Evolutionary conservation across 92 coral and sea anemone species (phyloP).

Genomic region (Phenganax marumi): DNA sequence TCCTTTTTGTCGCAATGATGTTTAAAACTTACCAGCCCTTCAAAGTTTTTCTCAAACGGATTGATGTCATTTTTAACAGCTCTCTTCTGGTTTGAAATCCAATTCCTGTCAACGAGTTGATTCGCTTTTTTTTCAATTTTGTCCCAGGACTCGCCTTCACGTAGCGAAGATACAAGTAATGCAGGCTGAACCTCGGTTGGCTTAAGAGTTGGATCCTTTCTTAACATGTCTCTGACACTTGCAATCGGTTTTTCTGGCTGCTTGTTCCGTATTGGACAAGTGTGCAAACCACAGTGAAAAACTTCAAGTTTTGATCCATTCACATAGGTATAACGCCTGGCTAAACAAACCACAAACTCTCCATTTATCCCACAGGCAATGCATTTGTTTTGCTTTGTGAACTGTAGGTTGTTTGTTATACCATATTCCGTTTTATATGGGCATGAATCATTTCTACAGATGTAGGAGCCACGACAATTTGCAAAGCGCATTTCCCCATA

Average conservation of each 20-base stretch:
- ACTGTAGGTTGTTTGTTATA: neutral
- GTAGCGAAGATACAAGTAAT: neutral
- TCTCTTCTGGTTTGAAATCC: conserved; percentile 2
- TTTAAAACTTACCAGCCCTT: neutral
- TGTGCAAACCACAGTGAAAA: neutral
- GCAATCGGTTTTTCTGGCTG: neutral
- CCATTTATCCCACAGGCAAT: neutral
- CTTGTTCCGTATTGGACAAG: neutral
- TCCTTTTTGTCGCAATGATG: neutral
- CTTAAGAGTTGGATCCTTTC: conserved; percentile 3
- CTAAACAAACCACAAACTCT: neutral
- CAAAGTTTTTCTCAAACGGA: neutral
- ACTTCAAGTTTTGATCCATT: neutral
- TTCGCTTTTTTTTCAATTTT: neutral
- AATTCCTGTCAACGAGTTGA: neutral
- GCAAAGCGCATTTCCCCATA: too few species aligned
- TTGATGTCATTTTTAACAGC: neutral
- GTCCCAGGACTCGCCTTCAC: neutral
- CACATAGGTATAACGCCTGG: neutral
- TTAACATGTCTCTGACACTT: neutral
- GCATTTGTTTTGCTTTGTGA: neutral
- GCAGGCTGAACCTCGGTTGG: neutral
- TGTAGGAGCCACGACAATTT: too few species aligned
- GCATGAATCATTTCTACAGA: neutral
- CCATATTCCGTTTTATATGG: neutral